phyloP scores from a whole-genome alignment of 2,888 invertebrate species.

The Tolmerus cingulatus region DNA sequence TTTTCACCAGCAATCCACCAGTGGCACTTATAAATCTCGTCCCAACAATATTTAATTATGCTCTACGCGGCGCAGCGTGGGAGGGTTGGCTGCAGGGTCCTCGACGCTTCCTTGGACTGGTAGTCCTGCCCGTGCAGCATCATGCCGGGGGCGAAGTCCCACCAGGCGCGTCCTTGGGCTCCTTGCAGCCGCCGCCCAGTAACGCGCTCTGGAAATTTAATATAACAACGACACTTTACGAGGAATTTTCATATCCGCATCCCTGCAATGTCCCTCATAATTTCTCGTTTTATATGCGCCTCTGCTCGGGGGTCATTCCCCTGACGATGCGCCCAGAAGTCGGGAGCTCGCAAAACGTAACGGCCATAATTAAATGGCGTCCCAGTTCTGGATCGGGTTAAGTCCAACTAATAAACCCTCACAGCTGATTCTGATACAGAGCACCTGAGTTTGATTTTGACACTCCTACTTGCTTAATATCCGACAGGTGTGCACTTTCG shows the following conservation, averaged over 20 bases:
- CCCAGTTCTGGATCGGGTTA: not conserved
- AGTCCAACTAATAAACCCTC: not conserved
- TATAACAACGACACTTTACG: conserved; percentile 20
- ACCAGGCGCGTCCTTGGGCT: not conserved
- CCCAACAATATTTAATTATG: conserved; percentile 19
- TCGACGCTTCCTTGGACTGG: not conserved
- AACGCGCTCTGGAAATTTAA: conserved; percentile 8
- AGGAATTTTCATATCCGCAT: conserved; percentile 36
- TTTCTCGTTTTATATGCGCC: conserved; percentile 30
- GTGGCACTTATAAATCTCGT: not conserved
- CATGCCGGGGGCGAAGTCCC: not conserved
- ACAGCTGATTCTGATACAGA: not conserved
- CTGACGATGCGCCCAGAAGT: not conserved
- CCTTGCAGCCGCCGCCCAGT: not conserved
- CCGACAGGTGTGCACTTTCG: not conserved
- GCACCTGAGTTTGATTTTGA: not conserved
- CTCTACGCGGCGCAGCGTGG: not conserved
- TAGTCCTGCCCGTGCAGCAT: not conserved
- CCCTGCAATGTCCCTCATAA: conserved; percentile 23
- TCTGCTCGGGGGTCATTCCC: not conserved
- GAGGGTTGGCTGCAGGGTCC: not conserved
- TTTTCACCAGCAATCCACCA: not conserved
- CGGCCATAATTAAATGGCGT: not conserved
- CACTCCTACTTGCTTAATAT: not conserved
- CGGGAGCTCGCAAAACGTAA: not conserved